Evolutionary conservation across 2,797 vertebrate genomes (phyloP), one percentile per base, ranked within the genome.

Genomic region (Coregonus ussuriensis): DNA sequence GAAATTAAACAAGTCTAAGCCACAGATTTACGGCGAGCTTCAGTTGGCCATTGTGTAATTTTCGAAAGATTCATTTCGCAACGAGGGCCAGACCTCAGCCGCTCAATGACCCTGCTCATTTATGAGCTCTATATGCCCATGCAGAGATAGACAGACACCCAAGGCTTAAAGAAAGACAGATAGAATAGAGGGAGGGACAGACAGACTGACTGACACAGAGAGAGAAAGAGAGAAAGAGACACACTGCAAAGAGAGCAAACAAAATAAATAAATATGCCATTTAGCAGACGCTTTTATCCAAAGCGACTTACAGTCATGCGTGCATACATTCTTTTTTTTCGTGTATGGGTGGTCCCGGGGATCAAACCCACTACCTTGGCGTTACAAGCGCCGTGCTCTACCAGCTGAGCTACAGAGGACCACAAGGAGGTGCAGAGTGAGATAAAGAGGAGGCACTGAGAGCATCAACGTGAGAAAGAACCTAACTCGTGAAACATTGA

Each of bases 61-160:
- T 75, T 81, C 71, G 74, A 31, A 77, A 77, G 77, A 76, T 82
- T 78, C 51, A 47, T 66, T 78, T 74, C 35, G 75, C 69, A 67
- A 41, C 67, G 51, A 6, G 59, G 73, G 68, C 62, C 53, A 51
- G 67, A 33, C 37, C 65, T 66, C 21, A 65, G 47, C 72, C 25
- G 14, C 53, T 69, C 47, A 35, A 35, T 72, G 73, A 69, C 35
- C 16, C n/a, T 74, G 65, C 33, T 71, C 16, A 13, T 71, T 66
- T 71, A 59, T 35, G 25, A 31, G 66, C 35, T 53, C 2, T 3
- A 59, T 59, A 6, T 25, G 31, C 15, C 73, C 47, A 25, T 37
- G 35, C 31, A 59, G 71, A 74, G 75, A 63, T 0, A 0, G 25
- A 79, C 52, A 65, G 47, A 53, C 59, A n/a, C 52, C 6, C 21